Conservation (phyloP, 1,140 invertebrate genomes). For the Diploscapter pachys region DNA sequence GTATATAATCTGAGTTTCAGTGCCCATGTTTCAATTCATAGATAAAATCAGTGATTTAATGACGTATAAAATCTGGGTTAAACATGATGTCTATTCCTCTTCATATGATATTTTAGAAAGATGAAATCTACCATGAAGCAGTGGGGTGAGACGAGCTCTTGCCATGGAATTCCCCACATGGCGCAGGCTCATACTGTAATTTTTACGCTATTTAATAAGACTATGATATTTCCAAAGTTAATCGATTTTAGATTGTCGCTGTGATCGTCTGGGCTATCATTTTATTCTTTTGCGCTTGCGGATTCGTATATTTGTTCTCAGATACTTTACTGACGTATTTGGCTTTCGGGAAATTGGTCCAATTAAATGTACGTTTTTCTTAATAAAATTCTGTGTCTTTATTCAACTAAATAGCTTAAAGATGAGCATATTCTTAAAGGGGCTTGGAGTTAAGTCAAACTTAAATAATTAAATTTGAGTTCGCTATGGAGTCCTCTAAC, state of each 20-base stretch:
- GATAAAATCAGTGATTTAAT: background rate
- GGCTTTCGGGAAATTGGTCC: slow-evolving; percentile 36
- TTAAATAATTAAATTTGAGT: background rate
- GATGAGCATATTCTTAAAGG: no score
- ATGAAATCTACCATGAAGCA: slow-evolving; percentile 33
- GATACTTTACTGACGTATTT: slow-evolving; percentile 30
- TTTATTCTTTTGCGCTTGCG: slow-evolving; percentile 30
- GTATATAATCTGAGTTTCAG: no score
- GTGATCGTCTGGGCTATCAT: slow-evolving; percentile 37
- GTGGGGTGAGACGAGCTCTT: slow-evolving; percentile 31
- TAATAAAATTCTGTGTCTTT: slow-evolving; percentile 16
- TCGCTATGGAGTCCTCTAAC: slow-evolving; percentile 12
- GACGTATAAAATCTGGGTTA: background rate
- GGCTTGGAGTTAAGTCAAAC: no score
- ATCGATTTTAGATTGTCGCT: background rate
- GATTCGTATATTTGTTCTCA: slow-evolving; percentile 38
- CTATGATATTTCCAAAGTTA: background rate
- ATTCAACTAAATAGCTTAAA: no score
- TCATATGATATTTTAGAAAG: slow-evolving; percentile 2
- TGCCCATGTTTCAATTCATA: background rate
- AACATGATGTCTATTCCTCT: background rate
- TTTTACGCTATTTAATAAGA: background rate
- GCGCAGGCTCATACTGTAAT: slow-evolving; percentile 27
- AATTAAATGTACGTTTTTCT: slow-evolving; percentile 29
- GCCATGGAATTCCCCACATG: slow-evolving; percentile 40